phyloP scores from a whole-genome alignment of 2,113 vertebrate species.

The Sula dactylatra region DNA sequence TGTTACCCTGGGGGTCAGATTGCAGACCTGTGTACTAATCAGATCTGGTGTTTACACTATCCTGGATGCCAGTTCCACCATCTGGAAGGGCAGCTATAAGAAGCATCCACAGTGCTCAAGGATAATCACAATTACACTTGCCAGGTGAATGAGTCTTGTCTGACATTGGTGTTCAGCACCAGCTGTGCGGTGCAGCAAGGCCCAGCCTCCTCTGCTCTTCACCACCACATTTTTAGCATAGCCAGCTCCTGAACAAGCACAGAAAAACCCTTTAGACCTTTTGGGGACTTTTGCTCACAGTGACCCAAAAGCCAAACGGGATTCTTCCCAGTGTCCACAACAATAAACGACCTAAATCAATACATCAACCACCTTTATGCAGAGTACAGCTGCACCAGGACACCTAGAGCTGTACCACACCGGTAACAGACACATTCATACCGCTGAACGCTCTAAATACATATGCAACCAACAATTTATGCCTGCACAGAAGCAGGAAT shows the following conservation, averaged over 20 bases:
- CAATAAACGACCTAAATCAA: background rate
- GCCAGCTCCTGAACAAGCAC: background rate
- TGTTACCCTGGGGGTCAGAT: background rate
- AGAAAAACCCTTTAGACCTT: background rate
- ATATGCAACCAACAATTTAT: background rate
- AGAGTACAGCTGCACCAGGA: background rate
- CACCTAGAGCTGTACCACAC: background rate
- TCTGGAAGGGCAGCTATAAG: background rate
- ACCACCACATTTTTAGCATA: background rate
- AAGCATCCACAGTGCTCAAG: background rate
- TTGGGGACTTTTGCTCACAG: background rate
- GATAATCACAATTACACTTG: background rate
- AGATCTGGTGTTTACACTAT: background rate
- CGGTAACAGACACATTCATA: background rate
- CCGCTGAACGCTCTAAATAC: background rate
- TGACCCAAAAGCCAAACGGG: background rate
- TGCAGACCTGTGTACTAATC: background rate
- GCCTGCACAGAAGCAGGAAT: background rate
- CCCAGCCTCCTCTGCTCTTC: background rate
- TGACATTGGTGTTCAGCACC: fast-evolving
- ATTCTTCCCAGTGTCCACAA: background rate
- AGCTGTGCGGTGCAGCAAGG: background rate
- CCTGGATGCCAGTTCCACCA: background rate
- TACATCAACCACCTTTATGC: background rate
- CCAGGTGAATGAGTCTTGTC: background rate